Evolutionary conservation across 2,113 vertebrate species (phyloP).

Genomic region (Tragelaphus scriptus): DNA sequence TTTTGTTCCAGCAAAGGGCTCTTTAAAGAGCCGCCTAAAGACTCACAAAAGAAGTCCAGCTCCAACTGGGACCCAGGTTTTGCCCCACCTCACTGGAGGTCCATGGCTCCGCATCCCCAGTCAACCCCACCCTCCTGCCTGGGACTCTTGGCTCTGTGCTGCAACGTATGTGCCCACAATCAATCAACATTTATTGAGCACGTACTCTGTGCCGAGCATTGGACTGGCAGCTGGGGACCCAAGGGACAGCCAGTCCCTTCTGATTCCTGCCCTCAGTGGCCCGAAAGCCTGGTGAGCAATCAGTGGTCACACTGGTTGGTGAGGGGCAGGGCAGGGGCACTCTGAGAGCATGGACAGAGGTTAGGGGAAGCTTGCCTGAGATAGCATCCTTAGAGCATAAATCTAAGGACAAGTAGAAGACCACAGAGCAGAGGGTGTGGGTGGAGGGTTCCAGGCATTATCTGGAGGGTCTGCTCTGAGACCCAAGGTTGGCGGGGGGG

Average conservation of each 20-base stretch:
- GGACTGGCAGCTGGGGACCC: not conserved
- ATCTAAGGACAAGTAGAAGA: not conserved
- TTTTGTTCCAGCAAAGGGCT: slow-evolving; percentile 7
- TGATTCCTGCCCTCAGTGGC: not conserved
- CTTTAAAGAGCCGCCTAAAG: not conserved
- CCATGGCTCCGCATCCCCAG: not conserved
- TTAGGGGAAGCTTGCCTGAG: not conserved
- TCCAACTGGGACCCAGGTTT: rapidly evolving
- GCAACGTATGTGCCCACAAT: not conserved
- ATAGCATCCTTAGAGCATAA: not conserved
- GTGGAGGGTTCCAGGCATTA: not conserved
- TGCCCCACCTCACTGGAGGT: not conserved
- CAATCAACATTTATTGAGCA: not conserved
- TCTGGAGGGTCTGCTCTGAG: not conserved
- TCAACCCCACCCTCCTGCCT: not conserved
- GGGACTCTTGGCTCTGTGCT: not conserved
- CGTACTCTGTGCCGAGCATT: not conserved
- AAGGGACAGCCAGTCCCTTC: not conserved
- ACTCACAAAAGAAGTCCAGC: not conserved
- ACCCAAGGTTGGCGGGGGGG: rapidly evolving
- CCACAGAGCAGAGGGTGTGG: not conserved
- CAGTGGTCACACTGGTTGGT: not conserved
- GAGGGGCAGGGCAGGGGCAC: not conserved
- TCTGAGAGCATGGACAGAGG: not conserved
- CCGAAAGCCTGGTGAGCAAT: not conserved